phyloP scores from a whole-genome alignment of 2,113 vertebrate species.

The Datnioides undecimradiatus region DNA sequence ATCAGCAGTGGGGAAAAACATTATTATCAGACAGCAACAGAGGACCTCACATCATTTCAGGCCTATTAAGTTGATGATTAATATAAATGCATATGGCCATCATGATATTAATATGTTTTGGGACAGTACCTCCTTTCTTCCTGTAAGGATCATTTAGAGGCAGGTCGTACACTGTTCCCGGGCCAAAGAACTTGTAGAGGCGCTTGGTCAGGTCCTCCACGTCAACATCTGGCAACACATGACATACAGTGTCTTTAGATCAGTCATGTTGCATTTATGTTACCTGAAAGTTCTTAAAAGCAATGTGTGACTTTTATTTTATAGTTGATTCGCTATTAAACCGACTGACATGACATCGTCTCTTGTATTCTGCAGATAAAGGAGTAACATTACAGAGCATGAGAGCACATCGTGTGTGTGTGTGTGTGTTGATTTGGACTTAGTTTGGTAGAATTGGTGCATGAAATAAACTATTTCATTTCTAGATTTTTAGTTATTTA shows the following conservation, averaged over 20 bases:
- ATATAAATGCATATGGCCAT: constrained; percentile 12
- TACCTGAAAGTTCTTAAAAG: neutral
- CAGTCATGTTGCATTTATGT: neutral
- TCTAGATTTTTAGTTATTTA: no score
- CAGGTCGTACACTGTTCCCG: constrained; percentile 77
- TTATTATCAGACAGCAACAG: constrained; percentile 34
- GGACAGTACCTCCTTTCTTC: constrained; percentile 72
- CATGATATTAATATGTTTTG: neutral
- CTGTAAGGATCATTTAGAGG: constrained; percentile 81
- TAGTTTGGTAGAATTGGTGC: no score
- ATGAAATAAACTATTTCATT: no score
- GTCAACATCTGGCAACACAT: constrained; percentile 65
- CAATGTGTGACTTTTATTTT: neutral
- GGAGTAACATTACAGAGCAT: no score
- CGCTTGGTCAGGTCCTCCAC: constrained; percentile 73
- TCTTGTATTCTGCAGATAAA: no score
- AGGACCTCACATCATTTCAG: constrained; percentile 2
- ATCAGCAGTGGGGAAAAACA: constrained; percentile 23
- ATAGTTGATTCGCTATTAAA: neutral
- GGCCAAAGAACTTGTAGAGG: constrained; percentile 77
- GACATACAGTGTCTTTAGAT: neutral
- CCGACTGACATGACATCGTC: neutral
- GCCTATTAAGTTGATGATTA: constrained; percentile 25
- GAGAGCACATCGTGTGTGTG: no score
- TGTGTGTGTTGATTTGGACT: no score